Evolutionary conservation across 2,797 vertebrate genomes (phyloP), one percentile per base, ranked within the genome.

Genomic region (Botia almorhae): DNA sequence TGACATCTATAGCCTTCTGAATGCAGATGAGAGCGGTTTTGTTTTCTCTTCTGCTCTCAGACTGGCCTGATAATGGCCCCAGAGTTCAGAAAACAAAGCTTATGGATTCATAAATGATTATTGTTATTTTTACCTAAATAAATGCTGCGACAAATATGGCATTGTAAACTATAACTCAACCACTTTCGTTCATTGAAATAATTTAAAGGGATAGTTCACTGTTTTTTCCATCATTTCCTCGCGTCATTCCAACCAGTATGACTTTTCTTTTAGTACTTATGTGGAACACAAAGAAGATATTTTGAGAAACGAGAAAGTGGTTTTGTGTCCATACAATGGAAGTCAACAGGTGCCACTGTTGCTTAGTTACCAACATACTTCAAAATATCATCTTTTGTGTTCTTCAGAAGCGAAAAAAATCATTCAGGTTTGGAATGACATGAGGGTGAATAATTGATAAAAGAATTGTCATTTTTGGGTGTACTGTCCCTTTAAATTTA

Each of bases 21-120:
- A 90, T 91, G 87, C 87, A 89, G 83, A 88, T 88, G 83, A 87
- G 76, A 58, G 71, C 33, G 36, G 67, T 84, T 81, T 80, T 85
- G 68, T 85, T 76, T 64, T 56, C 19, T 39, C 80, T 17, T 82
- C 78, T 65, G 75, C 78, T 33, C 68, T 58, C 72, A 79, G 64
- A 39, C 60, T 53, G 69, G 23, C 36, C 69, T 58, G 76, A 71
- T 63, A 55, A 33, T 69, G 51, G 26, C 51, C 39, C 50, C 63
- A 43, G 33, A 67, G 74, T 19, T 64, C 17, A 7, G 73, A 64
- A 64, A 75, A 63, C 43, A 51, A 46, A 23, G 68, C 53, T 46
- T 23, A 63, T 21, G 36, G 12, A 53, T 63, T 63, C 56, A 50
- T 53, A 71, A 63, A 63, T 39, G 29, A 63, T 70, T 26, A 53